phyloP scores from a whole-genome alignment of 2,888 invertebrate species.

The Chironomus riparius region DNA sequence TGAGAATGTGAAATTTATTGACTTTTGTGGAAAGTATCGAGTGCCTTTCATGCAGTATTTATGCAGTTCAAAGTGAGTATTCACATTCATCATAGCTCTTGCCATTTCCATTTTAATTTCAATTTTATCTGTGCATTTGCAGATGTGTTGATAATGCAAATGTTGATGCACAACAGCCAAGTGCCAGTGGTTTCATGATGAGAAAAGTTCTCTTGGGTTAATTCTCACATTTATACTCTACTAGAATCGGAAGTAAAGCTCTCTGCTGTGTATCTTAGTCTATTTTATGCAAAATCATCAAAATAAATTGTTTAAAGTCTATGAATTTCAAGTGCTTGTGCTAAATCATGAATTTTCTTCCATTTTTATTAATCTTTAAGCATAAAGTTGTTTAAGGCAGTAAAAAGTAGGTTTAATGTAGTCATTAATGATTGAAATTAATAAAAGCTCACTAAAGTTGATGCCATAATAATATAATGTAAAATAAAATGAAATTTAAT shows the following conservation, averaged over 20 bases:
- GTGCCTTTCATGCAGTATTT: constrained; percentile 66
- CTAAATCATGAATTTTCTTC: background rate
- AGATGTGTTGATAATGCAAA: constrained; percentile 35
- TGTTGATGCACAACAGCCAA: background rate
- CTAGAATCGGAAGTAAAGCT: background rate
- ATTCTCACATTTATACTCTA: no score
- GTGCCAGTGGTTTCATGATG: constrained; percentile 66
- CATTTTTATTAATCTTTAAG: no score
- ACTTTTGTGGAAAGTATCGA: constrained; percentile 97
- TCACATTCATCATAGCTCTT: background rate
- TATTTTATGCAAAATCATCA: background rate
- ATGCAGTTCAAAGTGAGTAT: constrained; percentile 38
- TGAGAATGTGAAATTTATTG: constrained; percentile 97
- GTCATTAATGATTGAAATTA: no score
- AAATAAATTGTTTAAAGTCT: background rate
- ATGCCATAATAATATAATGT: no score
- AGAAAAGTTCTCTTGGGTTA: constrained; percentile 84
- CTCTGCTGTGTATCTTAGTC: background rate
- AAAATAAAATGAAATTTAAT: no score
- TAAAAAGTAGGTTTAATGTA: no score
- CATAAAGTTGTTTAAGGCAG: no score
- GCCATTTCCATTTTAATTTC: background rate
- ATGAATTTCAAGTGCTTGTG: background rate
- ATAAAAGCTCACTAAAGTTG: no score
- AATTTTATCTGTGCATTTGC: background rate